phyloP scores from a whole-genome alignment of 2,888 invertebrate genomes.

The Napeogenes inachia region DNA sequence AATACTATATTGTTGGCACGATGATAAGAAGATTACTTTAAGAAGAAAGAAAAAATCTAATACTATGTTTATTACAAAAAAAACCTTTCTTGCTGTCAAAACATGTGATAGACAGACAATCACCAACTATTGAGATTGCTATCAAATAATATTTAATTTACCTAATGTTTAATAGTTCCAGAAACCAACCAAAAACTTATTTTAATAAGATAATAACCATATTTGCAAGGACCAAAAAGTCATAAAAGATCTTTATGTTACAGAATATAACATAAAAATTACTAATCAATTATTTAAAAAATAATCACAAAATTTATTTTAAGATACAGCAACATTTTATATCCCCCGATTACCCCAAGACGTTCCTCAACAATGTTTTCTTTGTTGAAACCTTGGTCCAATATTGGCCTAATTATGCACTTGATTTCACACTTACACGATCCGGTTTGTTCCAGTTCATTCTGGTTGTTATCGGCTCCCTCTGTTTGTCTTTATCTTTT shows the following conservation, averaged over 20 bases:
- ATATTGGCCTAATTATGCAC: constrained; percentile 65
- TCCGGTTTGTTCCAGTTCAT: constrained; percentile 40
- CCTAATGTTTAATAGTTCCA: too few species aligned
- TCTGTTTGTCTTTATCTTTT: constrained; percentile 17
- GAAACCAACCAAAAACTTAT: too few species aligned
- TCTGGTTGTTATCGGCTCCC: constrained; percentile 27
- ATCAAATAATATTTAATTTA: too few species aligned
- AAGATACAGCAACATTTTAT: constrained; percentile 43
- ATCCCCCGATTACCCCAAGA: constrained; percentile 48
- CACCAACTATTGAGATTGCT: too few species aligned
- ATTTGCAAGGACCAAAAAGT: too few species aligned
- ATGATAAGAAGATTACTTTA: too few species aligned
- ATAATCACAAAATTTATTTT: not conserved
- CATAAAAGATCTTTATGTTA: not conserved
- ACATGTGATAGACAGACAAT: too few species aligned
- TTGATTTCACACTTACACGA: constrained; percentile 62
- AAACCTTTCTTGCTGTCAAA: too few species aligned
- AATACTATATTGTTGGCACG: too few species aligned
- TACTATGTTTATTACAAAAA: too few species aligned
- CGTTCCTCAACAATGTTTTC: constrained; percentile 57
- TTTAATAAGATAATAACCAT: too few species aligned
- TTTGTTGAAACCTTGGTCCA: constrained; percentile 60
- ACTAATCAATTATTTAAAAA: not conserved
- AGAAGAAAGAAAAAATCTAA: too few species aligned
- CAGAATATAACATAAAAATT: not conserved